Evolutionary conservation across 1,140 invertebrate genomes (phyloP).

Genomic region (Leptestheria dahalacensis): DNA sequence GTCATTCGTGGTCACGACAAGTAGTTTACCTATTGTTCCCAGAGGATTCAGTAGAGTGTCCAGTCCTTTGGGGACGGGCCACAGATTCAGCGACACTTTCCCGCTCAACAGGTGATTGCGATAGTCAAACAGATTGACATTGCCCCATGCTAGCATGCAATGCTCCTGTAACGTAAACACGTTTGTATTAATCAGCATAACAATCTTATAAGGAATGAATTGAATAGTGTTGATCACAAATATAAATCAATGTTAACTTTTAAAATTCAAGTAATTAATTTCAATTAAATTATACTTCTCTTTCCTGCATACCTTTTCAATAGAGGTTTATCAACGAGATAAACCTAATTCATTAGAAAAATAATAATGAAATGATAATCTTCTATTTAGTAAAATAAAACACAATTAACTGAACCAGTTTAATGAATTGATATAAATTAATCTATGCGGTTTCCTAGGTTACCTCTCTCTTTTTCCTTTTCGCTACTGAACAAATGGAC

Average conservation of each 20-base stretch:
- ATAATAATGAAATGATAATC: background rate
- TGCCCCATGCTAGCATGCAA: constrained; percentile 41
- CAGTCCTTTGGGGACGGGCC: constrained; percentile 36
- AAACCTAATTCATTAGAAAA: constrained; percentile 1
- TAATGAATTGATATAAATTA: no score
- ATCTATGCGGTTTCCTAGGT: no score
- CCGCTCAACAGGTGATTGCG: constrained; percentile 34
- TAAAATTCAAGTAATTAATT: constrained; percentile 5
- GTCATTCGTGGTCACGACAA: no score
- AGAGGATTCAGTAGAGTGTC: constrained; percentile 28
- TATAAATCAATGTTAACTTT: background rate
- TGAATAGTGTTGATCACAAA: constrained; percentile 5
- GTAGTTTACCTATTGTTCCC: constrained; percentile 21
- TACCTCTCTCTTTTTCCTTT: constrained; percentile 28
- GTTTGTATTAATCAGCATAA: background rate
- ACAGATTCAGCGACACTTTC: constrained; percentile 34
- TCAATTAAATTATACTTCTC: no score
- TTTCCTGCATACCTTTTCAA: no score
- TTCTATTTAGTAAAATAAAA: no score
- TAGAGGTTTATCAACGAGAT: background rate
- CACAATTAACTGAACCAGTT: no score
- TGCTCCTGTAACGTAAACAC: constrained; percentile 28
- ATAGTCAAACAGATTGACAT: constrained; percentile 45
- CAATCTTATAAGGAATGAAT: background rate
- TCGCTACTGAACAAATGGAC: constrained; percentile 36